Base-by-base conservation (phyloP, 2,888 invertebrate genomes). In the Oconnorella tubifera region DNA sequence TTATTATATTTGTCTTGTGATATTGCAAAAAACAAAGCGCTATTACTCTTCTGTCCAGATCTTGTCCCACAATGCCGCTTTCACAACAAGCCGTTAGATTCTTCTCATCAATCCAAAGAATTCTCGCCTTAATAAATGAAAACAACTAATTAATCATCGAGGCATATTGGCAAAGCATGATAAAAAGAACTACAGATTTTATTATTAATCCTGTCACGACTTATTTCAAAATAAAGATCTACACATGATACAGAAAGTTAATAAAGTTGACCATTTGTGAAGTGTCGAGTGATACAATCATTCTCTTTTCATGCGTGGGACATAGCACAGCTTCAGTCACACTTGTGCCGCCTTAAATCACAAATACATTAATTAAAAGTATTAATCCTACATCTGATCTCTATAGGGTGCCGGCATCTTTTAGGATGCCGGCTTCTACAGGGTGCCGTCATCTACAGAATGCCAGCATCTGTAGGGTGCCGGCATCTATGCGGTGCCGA, bases 41-140 rank as follows among this genome's bases (percentile, higher is more conserved):
- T n/a, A n/a, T n/a, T n/a, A 84, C 83, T 76, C 80, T 73, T 0
- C 90, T 85, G 81, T 98, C 97, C 73, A 98, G 83, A 82, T 97
- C 96, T 80, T 96, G 96, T 0, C 97, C 97, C 33, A 96, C 87
- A 71, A 97, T 91, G 4, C 97, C 97, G 58, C 92, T 86, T 84
- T 99, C 91, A 77, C 89, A 88, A 76, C 90, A 89, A 1, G 88
- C 90, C 0, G 90, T 87, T 69, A 91, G 83, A 82, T 93, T 94
- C 66, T 89, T 87, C 67, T 86, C 87, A 80, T 99, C 96, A 58
- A 99, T 84, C 95, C 96, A 97, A 33, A 98, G 81, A 78, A 99
- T 89, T 70, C 89, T 87, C 84, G 95, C 96, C 86, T 86, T 75
- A 10, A 76, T 72, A 40, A n/a, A n/a, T n/a, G n/a, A n/a, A n/a